Evolutionary conservation across 2,888 invertebrate species (phyloP), one percentile per base, ranked within the genome.

Genomic region (Stramonita haemastoma): DNA sequence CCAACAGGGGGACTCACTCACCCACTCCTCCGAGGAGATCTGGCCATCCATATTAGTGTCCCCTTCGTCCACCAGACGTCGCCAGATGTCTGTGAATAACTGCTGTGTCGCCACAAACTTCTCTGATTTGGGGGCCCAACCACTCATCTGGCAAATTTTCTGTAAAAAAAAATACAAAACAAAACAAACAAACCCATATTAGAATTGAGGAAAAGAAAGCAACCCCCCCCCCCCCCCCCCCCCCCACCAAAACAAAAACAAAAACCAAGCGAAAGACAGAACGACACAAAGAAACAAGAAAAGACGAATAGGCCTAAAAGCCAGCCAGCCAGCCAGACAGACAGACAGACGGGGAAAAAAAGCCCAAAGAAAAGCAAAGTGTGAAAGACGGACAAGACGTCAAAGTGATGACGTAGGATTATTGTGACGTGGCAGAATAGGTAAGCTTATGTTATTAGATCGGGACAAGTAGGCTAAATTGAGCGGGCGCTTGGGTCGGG

Each of bases 81-180:
- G 87, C 95, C 95, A 95, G 32, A 95, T 93, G 66, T 94, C 93
- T 15, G 91, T 91, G 90, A 96, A 96, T 70, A 95, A 90, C 29
- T 94, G 93, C 85, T 94, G 92, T 19, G 94, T 93, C 19, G 93
- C 89, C 17, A 90, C 87, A 90, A 92, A 94, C 73, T 94, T 93
- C 0, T 92, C 91, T 0, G 92, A 90, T 0, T 94, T 95, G 0
- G 88, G 90, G 87, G 94, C 94, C 95, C 95, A 95, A 0, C 95
- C 95, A 91, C 95, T 95, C 94, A 95, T 90, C 85, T 94, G 91
- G 91, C 95, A 95, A n/a, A 95, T 95, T 93, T 94, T 94, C 95
- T 95, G 87, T 17, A 36, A 79, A 5, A n/a, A 79, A 1, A 79
- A 1, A 79, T 17, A 34, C 29, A 79, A 79, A 17, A 66, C 17